Evolutionary conservation across 92 coral and sea anemone species (phyloP), one percentile per base, ranked within the genome.

Genomic region (Montipora capitata): DNA sequence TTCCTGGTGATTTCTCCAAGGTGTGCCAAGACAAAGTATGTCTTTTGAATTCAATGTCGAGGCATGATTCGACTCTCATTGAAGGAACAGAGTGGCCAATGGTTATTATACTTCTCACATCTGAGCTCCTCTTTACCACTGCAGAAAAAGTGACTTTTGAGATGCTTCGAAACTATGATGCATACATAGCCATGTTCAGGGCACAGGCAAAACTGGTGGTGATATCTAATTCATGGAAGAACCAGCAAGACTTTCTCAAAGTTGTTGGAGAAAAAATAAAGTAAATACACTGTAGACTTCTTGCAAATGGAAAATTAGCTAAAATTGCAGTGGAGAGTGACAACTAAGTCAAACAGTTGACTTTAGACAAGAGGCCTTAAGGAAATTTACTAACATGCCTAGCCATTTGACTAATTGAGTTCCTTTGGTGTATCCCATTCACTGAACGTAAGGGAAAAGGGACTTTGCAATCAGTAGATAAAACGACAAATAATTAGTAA

Each of bases 51-150:
- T 81, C 92, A 5, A 41, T 7, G 43, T 72, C 92, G 14, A 75
- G 88, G 42, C 7, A 39, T 16, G 88, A 72, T 70, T 88, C 92
- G 3, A 57, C 54, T 3, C 76, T 18, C 65, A 52, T 88, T 52
- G 92, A 88, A 17, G 88, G 92, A 52, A 72, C 80, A 66, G 92
- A 88, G 74, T 80, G 92, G 88, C 88, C 88, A 27, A 88, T 88
- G 92, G 92, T 88, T 17, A 65, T 88, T 2, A 51, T 88, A 45
- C 85, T 88, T 51, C 71, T 82, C 10, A 84, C 92, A 49, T 56
- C 88, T 17, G 92, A 72, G 12, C 72, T 88, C 44, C 17, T 88
- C 40, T 18, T 82, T 43, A 64, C 45, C 6, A 14, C 59, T n/a
- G 51, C 17, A 3, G 69, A 64, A 58, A 81, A 74, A 45, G 66